Conservation (phyloP, 2,113 vertebrate genomes). For the Brachypodius melanocephalos region DNA sequence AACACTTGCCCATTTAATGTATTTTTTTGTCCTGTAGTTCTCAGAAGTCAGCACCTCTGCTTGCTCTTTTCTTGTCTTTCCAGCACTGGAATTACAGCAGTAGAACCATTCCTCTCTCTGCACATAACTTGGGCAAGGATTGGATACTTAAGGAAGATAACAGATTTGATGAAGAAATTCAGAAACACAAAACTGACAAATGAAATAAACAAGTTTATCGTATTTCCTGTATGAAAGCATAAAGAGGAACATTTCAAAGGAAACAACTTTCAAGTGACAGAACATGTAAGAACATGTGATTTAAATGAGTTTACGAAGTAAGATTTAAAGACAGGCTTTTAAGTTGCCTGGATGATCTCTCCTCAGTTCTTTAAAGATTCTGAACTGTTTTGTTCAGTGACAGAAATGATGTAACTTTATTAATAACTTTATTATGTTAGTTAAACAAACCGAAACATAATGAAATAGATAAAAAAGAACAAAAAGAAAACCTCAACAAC, state of each 20-base stretch:
- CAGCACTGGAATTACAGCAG: background rate
- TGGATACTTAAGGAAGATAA: slow-evolving; percentile 68
- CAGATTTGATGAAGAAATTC: slow-evolving; percentile 70
- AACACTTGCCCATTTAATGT: background rate
- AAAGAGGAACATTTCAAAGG: slow-evolving; percentile 57
- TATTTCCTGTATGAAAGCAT: slow-evolving; percentile 58
- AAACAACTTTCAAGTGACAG: slow-evolving; percentile 42
- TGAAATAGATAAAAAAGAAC: slow-evolving; percentile 18
- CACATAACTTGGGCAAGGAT: slow-evolving; percentile 36
- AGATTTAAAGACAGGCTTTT: slow-evolving; percentile 47
- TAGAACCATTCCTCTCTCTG: background rate
- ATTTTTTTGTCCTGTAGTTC: background rate
- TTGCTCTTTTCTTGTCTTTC: background rate
- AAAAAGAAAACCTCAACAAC: background rate
- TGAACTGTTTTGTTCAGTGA: background rate
- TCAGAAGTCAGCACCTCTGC: background rate
- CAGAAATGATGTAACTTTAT: background rate
- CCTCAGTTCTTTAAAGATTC: background rate
- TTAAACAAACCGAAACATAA: slow-evolving; percentile 23
- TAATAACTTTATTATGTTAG: background rate
- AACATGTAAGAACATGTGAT: slow-evolving; percentile 35
- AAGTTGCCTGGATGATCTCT: slow-evolving; percentile 21
- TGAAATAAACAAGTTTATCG: slow-evolving; percentile 74
- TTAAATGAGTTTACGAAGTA: slow-evolving; percentile 33
- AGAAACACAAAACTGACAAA: slow-evolving; percentile 72